Conservation (phyloP, 2,797 vertebrate genomes). For the Thamnophis elegans region DNA sequence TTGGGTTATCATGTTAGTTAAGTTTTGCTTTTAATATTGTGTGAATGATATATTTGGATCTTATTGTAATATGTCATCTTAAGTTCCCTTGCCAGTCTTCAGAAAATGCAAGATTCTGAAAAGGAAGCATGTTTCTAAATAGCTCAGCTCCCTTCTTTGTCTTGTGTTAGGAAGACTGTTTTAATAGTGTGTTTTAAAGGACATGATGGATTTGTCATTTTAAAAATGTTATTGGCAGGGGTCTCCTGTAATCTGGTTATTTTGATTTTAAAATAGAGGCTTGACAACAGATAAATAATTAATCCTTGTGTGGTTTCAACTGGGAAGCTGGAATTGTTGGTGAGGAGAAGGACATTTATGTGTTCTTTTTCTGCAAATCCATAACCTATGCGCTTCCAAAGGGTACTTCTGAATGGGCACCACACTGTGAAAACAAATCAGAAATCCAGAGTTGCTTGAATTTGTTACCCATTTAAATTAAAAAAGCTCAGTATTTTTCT, state of each 20-base stretch:
- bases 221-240: background rate
- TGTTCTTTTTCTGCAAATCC: background rate
- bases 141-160: background rate
- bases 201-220: background rate
- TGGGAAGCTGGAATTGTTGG: background rate
- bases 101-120: background rate
- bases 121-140: background rate
- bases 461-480: background rate
- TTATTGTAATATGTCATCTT: background rate
- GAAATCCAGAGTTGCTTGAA: slow-evolving; percentile 1
- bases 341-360: background rate
- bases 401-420: background rate
- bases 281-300: background rate
- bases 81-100: background rate
- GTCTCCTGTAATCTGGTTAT: background rate
- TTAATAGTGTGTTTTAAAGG: background rate
- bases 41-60: too few relatives aligned
- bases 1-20: background rate
- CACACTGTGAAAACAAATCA: background rate
- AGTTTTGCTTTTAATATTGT: background rate
- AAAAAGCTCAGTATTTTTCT: background rate
- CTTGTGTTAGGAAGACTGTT: background rate
- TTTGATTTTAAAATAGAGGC: background rate
- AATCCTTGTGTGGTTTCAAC: background rate
- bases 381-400: background rate